A percentile compares a stretch with the other conserved stretches of the same genome.
phyloP scores from a whole-genome alignment of 1,140 invertebrate genomes.

The Lerema accius region DNA sequence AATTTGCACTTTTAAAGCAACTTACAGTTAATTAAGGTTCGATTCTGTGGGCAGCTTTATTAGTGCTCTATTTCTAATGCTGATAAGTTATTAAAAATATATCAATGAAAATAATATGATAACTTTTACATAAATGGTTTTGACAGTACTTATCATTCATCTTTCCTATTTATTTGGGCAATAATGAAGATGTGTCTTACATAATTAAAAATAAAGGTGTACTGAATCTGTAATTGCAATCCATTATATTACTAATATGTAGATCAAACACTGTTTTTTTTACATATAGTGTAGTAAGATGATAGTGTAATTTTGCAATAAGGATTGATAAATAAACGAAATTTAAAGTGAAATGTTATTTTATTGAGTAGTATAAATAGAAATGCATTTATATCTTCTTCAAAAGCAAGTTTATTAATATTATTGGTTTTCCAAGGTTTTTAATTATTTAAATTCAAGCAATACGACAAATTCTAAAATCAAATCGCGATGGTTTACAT shows the following conservation, averaged over 20 bases:
- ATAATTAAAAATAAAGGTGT: slow-evolving; percentile 25
- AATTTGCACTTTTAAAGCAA: too few relatives aligned
- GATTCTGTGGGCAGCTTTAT: slow-evolving; percentile 11
- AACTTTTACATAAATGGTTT: too few relatives aligned
- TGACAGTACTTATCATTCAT: not conserved
- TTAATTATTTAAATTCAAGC: too few relatives aligned
- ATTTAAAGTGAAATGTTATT: slow-evolving; percentile 53
- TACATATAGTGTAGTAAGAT: slow-evolving; percentile 61
- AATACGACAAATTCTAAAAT: too few relatives aligned
- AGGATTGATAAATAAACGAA: slow-evolving; percentile 64
- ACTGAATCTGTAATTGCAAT: slow-evolving; percentile 28
- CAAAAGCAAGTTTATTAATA: too few relatives aligned
- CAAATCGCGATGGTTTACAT: too few relatives aligned
- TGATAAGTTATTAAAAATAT: too few relatives aligned
- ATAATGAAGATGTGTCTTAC: slow-evolving; percentile 30
- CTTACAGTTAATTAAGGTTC: not conserved
- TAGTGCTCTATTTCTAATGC: slow-evolving; percentile 15
- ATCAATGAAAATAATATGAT: too few relatives aligned
- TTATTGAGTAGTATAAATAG: slow-evolving; percentile 40
- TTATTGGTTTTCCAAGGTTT: too few relatives aligned
- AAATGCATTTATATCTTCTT: too few relatives aligned
- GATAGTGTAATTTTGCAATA: slow-evolving; percentile 67
- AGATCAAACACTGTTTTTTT: slow-evolving; percentile 56
- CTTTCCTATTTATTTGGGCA: slow-evolving; percentile 8
- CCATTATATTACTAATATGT: slow-evolving; percentile 31